Percentiles rank a stretch among this genome's conserved stretches.
These are phyloP conservation scores for Turnix velox DNA, from an alignment of 2,113 vertebrate genomes.

Conservation along the genomic window DNA sequence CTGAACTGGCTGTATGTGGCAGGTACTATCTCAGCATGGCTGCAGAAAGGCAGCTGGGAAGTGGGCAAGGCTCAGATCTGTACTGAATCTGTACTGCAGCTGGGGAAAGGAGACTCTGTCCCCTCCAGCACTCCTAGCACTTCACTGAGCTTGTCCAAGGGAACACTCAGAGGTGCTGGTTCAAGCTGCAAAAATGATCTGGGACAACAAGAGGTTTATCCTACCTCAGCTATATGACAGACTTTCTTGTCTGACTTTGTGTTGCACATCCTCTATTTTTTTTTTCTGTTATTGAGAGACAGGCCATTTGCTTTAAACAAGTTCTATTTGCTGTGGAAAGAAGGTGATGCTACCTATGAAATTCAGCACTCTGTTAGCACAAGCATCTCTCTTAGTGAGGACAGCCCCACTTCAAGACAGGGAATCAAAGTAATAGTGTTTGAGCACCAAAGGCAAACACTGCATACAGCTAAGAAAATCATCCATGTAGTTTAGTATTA, in stretches of 20 bases:
- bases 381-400: not conserved
- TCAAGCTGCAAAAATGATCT: not conserved
- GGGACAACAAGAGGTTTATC: not conserved
- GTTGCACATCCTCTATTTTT: fast-evolving
- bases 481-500: fast-evolving
- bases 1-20: fast-evolving
- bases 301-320: not conserved
- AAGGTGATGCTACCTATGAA: not conserved
- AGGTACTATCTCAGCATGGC: fast-evolving
- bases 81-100: no score
- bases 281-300: not conserved
- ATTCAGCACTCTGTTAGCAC: not conserved
- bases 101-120: not conserved
- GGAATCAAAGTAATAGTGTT: not conserved
- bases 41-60: not conserved
- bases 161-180: not conserved
- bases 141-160: not conserved
- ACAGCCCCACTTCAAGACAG: not conserved
- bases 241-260: not conserved
- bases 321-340: not conserved
- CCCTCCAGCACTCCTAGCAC: not conserved
- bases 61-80: not conserved
- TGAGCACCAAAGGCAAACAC: fast-evolving
- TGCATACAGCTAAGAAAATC: not conserved
- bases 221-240: fast-evolving